A percentile compares a stretch with the other conserved stretches of the same genome.
These are phyloP conservation scores for Strix uralensis DNA, from an alignment of 2,113 vertebrate species.

Conservation along the genomic window DNA sequence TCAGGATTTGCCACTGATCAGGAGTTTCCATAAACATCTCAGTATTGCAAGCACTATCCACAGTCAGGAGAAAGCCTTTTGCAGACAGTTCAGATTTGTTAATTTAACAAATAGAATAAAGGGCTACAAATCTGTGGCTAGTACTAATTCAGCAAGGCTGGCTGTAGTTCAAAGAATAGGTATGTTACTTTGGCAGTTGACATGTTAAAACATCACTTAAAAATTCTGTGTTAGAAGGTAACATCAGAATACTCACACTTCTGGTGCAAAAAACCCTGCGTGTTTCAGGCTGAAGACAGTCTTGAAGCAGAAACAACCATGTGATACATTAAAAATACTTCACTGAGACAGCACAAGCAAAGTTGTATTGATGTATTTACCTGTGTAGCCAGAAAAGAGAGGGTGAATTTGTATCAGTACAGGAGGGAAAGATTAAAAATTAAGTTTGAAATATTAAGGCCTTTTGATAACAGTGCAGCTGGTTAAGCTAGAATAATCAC, in stretches of 20 bases:
- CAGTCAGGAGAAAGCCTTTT: constrained; percentile 27
- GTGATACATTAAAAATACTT: background rate
- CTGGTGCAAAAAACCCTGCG: background rate
- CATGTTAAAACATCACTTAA: background rate
- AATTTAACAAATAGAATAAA: background rate
- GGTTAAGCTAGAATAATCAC: background rate
- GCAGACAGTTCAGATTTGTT: constrained; percentile 48
- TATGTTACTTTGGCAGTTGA: background rate
- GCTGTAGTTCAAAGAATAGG: background rate
- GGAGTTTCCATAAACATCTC: constrained; percentile 67
- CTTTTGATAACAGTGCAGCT: background rate
- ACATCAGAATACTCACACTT: background rate
- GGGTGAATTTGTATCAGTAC: background rate
- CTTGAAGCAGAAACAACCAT: background rate
- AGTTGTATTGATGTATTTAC: background rate
- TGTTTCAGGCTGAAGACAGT: background rate
- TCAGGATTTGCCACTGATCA: constrained; percentile 77
- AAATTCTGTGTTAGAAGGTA: background rate
- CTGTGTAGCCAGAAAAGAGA: background rate
- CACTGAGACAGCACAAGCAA: background rate
- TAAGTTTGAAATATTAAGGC: background rate
- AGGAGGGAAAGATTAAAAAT: background rate
- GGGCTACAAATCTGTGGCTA: background rate
- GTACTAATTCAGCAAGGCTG: background rate
- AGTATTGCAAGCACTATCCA: background rate